Conservation (phyloP, 2,888 invertebrate species). For the Nephrotoma guestfalica region DNA sequence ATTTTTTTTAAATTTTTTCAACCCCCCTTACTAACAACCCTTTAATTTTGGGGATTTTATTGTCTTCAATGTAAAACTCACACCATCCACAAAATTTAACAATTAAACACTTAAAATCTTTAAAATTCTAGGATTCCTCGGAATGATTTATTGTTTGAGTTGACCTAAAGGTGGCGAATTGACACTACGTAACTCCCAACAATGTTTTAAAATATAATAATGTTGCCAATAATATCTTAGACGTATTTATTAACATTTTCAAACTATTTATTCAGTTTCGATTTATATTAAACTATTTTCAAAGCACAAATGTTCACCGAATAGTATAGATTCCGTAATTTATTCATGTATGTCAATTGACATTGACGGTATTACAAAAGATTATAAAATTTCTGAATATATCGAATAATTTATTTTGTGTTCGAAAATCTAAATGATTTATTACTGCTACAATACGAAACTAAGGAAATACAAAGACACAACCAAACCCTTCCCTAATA, state of each 20-base stretch:
- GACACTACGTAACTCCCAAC: too few relatives aligned
- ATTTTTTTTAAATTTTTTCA: too few relatives aligned
- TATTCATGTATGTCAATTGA: not conserved
- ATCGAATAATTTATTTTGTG: not conserved
- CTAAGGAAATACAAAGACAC: not conserved
- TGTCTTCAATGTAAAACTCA: too few relatives aligned
- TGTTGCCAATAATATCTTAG: too few relatives aligned
- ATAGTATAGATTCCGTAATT: not conserved
- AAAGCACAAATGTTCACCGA: not conserved
- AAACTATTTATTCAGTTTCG: not conserved
- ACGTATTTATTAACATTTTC: not conserved
- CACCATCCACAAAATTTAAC: too few relatives aligned
- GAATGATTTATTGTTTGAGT: too few relatives aligned
- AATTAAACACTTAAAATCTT: too few relatives aligned
- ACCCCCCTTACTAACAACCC: too few relatives aligned
- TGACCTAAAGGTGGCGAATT: too few relatives aligned
- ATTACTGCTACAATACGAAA: not conserved
- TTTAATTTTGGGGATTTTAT: too few relatives aligned
- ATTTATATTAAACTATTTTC: not conserved
- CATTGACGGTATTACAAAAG: not conserved
- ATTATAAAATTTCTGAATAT: not conserved
- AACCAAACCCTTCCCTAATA: not conserved
- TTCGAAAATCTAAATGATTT: not conserved
- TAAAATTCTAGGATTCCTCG: too few relatives aligned
- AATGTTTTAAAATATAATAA: too few relatives aligned